phyloP scores from a whole-genome alignment of 2,888 invertebrate species.

The Lasioglossum figueresi region DNA sequence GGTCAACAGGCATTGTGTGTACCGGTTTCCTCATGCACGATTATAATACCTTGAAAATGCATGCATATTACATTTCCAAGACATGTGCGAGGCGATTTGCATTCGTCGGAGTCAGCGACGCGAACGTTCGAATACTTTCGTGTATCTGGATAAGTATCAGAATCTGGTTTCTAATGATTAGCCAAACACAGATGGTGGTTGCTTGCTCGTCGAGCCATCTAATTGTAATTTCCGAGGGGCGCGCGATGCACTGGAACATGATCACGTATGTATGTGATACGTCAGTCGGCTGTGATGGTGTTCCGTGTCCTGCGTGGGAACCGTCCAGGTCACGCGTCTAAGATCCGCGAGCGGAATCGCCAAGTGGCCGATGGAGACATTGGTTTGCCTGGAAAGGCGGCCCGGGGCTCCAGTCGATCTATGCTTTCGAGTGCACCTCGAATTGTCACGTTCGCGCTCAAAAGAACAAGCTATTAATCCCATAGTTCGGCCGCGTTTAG shows the following conservation, averaged over 20 bases:
- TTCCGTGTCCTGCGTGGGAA: constrained; percentile 82
- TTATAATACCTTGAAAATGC: not conserved
- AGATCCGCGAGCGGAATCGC: constrained; percentile 80
- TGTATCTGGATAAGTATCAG: not conserved
- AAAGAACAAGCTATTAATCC: constrained; percentile 38
- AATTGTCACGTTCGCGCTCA: constrained; percentile 60
- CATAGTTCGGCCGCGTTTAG: constrained; percentile 16
- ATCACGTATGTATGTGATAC: constrained; percentile 81
- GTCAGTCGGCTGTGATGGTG: constrained; percentile 77
- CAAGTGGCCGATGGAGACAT: constrained; percentile 75
- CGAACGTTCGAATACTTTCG: constrained; percentile 7
- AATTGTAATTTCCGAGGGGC: constrained; percentile 75
- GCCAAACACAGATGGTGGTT: constrained; percentile 25
- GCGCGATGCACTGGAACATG: constrained; percentile 79
- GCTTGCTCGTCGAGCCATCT: constrained; percentile 53
- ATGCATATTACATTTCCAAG: constrained; percentile 1
- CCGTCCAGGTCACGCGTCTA: constrained; percentile 81
- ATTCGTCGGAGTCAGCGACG: not conserved
- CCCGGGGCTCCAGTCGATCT: constrained; percentile 54
- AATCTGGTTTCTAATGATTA: constrained; percentile 25
- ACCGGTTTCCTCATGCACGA: not conserved
- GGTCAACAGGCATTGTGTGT: not conserved
- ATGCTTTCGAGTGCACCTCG: constrained; percentile 68
- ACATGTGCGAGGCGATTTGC: not conserved
- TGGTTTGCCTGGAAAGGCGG: constrained; percentile 68